These are phyloP conservation scores for Aspidapion aeneum DNA, from an alignment of 2,888 invertebrate species.

Conservation along the genomic window DNA sequence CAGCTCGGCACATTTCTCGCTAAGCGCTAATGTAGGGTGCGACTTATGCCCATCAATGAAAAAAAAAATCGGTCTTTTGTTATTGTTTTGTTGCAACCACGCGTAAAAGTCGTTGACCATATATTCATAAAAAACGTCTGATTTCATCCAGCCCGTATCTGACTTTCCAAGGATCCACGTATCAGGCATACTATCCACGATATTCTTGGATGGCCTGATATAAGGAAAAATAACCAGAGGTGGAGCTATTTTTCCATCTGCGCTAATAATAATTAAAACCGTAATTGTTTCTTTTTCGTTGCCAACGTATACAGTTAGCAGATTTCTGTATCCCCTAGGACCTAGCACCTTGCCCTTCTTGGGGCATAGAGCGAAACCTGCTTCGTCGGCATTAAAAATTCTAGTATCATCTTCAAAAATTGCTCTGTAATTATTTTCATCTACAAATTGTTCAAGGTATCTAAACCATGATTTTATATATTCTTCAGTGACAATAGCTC, in stretches of 20 bases:
- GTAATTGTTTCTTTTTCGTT: conserved; percentile 37
- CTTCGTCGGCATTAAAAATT: conserved; percentile 39
- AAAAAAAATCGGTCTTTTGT: conserved; percentile 23
- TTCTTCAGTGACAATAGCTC: conserved; percentile 34
- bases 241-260: conserved; percentile 20
- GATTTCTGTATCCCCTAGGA: conserved; percentile 29
- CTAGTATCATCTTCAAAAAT: conserved; percentile 30
- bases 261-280: conserved; percentile 30
- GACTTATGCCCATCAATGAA: conserved; percentile 24
- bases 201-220: conserved; percentile 24
- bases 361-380: conserved; percentile 36
- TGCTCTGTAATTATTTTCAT: conserved; percentile 26
- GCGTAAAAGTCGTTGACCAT: conserved; percentile 19
- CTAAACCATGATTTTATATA: conserved; percentile 36
- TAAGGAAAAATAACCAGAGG: conserved; percentile 27
- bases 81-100: conserved; percentile 18
- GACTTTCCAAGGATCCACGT: conserved; percentile 27
- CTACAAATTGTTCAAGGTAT: conserved; percentile 31
- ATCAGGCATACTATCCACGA: conserved; percentile 24
- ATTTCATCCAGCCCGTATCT: conserved; percentile 31
- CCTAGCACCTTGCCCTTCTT: conserved; percentile 25
- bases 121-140: conserved; percentile 23
- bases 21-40: conserved; percentile 20
- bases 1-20: conserved; percentile 18
- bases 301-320: conserved; percentile 28